phyloP scores from a whole-genome alignment of 1,140 invertebrate genomes.

The Mercenaria mercenaria region DNA sequence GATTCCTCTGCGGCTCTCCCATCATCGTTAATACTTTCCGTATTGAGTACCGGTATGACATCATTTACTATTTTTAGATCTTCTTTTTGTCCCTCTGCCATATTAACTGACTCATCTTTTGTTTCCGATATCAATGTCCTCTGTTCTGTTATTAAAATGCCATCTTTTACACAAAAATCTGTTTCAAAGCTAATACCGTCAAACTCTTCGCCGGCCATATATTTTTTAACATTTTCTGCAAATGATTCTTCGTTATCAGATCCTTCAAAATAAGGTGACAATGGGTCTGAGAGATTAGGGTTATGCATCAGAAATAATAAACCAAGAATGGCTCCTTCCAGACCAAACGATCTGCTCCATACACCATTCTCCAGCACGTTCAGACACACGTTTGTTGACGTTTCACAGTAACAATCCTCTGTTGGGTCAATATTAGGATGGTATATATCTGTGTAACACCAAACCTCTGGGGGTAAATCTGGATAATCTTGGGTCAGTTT shows the following conservation, averaged over 20 bases:
- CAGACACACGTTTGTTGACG: conserved; percentile 75
- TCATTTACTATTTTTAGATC: too few species aligned
- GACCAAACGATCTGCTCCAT: conserved; percentile 66
- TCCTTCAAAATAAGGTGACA: conserved; percentile 75
- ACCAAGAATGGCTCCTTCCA: conserved; percentile 77
- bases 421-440: conserved; percentile 82
- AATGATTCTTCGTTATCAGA: conserved; percentile 65
- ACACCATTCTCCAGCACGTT: conserved; percentile 75
- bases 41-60: too few species aligned
- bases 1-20: too few species aligned
- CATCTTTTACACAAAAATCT: conserved; percentile 39
- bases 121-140: neutral
- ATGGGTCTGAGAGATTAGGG: conserved; percentile 77
- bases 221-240: conserved; percentile 74
- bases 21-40: too few species aligned
- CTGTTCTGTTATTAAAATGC: neutral
- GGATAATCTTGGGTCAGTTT: conserved; percentile 49
- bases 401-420: neutral
- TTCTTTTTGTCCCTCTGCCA: too few species aligned
- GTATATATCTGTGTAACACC: conserved; percentile 78
- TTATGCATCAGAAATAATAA: conserved; percentile 80
- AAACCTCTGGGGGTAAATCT: conserved; percentile 65
- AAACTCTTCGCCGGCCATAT: conserved; percentile 72
- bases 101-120: too few species aligned
- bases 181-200: conserved; percentile 69